phyloP scores from a whole-genome alignment of 2,113 vertebrate genomes.

The Crotalus tigris region DNA sequence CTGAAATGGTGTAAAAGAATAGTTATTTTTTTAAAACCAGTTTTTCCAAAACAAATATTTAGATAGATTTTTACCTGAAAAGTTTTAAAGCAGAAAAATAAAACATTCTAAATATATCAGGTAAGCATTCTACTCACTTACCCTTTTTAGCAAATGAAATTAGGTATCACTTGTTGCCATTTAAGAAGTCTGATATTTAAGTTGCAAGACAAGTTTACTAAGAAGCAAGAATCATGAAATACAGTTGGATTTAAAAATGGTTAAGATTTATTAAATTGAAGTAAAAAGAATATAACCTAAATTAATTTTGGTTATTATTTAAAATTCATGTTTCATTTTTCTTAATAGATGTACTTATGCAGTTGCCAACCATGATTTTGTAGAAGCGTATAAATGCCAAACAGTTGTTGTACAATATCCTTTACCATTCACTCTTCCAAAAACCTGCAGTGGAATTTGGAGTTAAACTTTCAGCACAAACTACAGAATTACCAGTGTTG shows the following conservation, averaged over 20 bases:
- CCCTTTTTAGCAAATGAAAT: neutral
- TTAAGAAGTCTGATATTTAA: neutral
- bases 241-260: neutral
- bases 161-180: neutral
- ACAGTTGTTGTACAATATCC: slow-evolving; percentile 98
- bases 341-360: slow-evolving; percentile 86
- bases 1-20: neutral
- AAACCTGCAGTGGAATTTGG: neutral
- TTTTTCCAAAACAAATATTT: neutral
- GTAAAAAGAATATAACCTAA: neutral
- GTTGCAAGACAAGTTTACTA: neutral
- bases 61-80: neutral
- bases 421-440: slow-evolving; percentile 52
- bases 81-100: neutral
- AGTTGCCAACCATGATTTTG: slow-evolving; percentile 91
- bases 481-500: neutral
- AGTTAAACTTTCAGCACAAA: neutral
- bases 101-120: neutral
- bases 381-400: slow-evolving; percentile 96
- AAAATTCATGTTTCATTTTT: slow-evolving; percentile 16
- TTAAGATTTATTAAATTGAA: neutral
- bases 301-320: neutral
- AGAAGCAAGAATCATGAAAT: neutral
- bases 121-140: slow-evolving; percentile 7
- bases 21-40: neutral